Evolutionary conservation across 2,888 invertebrate genomes (phyloP), one percentile per base, ranked within the genome.

Genomic region (Malacosoma neustria): DNA sequence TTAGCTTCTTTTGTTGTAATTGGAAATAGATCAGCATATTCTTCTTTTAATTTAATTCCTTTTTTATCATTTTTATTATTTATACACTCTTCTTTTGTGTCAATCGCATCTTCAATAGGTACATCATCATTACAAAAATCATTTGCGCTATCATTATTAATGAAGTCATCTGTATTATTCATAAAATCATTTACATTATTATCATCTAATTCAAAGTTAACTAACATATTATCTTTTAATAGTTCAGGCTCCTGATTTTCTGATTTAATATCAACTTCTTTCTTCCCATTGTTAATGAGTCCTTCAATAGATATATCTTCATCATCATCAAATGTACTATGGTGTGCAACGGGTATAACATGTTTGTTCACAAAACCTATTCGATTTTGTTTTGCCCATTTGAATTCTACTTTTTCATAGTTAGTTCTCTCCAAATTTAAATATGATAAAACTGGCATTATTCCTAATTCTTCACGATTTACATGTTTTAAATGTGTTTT

Each of bases 11-110:
- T 68, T 5, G 61, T 54, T 0, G 74, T 60, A 41, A 84, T 67
- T 0, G 75, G 71, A 3, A 70, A 52, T 39, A 80, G 54, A n/a
- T 51, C 64, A 1, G 77, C 84, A 57, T 79, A 85, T 41, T 82
- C 80, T 34, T 72, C 69, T 11, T 79, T 66, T 29, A 76, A 56
- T 36, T 59, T 62, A 1, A 64, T 22, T 5, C 22, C 22, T 3
- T 7, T 9, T 5, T 5, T 22, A 7, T 22, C 9, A 22, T 9
- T 9, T 11, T 51, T 44, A 30, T 55, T 54, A 35, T 36, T 29
- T 37, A 37, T 39, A 12, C 40, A 40, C 30, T 49, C 50, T 35
- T 46, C 49, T 42, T 33, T 30, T 11, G 15, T 30, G 30, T 35
- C 35, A 36, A 38, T 5, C 13, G 29, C 7, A 34, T 33, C 36